These are phyloP conservation scores for Melanotaenia duboulayi DNA, from an alignment of 2,113 vertebrate genomes.

Conservation along the genomic window DNA sequence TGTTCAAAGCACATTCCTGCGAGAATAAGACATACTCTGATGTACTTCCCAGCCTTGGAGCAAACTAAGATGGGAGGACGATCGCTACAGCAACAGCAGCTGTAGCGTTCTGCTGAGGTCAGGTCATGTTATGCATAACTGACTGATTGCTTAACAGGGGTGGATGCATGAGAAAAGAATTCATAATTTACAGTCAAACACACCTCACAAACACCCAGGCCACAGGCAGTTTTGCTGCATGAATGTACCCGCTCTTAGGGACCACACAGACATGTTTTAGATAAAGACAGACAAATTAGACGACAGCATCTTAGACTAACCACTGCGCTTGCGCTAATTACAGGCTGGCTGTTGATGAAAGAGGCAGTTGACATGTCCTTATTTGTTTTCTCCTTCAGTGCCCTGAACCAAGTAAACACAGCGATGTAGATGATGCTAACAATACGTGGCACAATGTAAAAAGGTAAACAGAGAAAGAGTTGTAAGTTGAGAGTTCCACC, in stretches of 20 bases:
- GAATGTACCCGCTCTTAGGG: constrained; percentile 62
- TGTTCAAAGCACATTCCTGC: constrained; percentile 51
- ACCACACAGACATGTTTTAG: constrained; percentile 84
- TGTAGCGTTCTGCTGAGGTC: constrained; percentile 70
- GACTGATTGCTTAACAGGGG: constrained; percentile 77
- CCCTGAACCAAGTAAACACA: constrained; percentile 67
- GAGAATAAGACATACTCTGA: constrained; percentile 48
- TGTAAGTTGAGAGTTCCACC: constrained; percentile 37
- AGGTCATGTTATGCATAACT: constrained; percentile 74
- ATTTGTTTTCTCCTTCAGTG: constrained; percentile 74
- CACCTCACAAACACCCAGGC: constrained; percentile 71
- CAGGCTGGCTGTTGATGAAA: constrained; percentile 79
- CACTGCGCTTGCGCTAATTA: constrained; percentile 82
- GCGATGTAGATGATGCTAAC: constrained; percentile 44
- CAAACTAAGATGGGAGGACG: constrained; percentile 47
- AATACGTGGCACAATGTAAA: constrained; percentile 41
- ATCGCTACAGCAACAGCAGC: constrained; percentile 61
- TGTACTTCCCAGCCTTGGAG: constrained; percentile 63
- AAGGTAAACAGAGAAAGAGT: constrained; percentile 18
- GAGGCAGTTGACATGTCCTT: constrained; percentile 76
- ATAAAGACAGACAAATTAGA: constrained; percentile 87
- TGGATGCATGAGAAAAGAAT: constrained; percentile 62
- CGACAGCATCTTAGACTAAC: constrained; percentile 78
- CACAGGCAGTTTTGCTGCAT: constrained; percentile 62
- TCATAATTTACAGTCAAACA: constrained; percentile 75